Base-by-base conservation (phyloP, 2,888 invertebrate genomes). In the Drosophila prostipennis region DNA sequence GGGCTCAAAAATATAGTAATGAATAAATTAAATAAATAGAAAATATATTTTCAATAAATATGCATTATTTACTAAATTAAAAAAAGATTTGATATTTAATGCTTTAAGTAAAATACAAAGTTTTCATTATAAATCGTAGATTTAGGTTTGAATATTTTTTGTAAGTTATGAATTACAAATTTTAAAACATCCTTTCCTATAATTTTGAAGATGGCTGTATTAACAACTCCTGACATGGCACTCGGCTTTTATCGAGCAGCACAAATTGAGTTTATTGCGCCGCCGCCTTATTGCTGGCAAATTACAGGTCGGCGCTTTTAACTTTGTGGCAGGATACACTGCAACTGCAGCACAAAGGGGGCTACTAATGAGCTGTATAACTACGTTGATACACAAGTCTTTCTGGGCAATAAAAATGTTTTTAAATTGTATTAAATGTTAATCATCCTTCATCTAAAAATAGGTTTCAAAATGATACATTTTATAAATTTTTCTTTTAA, bases 281-380 rank as follows among this genome's bases (percentile, higher is more conserved):
- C 75, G 89, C 82, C 83, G 89, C 85, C 80, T 83, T 89, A 84
- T 87, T 79, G 79, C 89, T 65, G 76, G 81, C 78, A 90, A 89
- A 89, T 89, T 89, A 89, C 77, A 89, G 89, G 89, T 85, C 89
- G 89, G 89, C 87, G 67, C 79, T 77, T 89, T 89, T 90, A 89
- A 89, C 89, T 89, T 90, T 89, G 89, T 76, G 78, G 72, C 82
- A 82, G 89, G 89, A 87, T 57, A 48, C 61, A 48, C 58, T 55
- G 72, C 60, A 64, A 69, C 54, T 57, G 56, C 53, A 69, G 49
- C 46, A 52, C 48, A 29, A 57, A 54, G 40, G 63, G 61, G 73
- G 69, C 78, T 78, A 65, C 88, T 82, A 85, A 87, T 85, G 80
- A 81, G 87, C 65, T 61, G 69, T 70, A 43, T 37, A 14, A 26